A percentile compares a stretch with the other conserved stretches of the same genome.
Evolutionary conservation across 2,888 invertebrate species (phyloP).

Genomic region (Brachynemurus nebulosus): DNA sequence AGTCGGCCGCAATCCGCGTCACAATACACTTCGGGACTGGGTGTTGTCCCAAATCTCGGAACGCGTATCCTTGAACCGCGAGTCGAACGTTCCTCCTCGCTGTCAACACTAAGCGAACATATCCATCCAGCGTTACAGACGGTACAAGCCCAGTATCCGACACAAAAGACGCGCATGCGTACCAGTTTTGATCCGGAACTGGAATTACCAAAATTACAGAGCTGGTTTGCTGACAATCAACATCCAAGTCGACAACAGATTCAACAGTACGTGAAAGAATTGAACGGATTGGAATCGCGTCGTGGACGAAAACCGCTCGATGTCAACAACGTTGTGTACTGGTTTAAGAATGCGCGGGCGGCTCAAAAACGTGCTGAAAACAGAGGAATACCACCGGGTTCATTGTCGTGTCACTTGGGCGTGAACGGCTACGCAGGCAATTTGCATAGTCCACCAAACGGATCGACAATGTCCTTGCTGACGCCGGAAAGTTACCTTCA

Average conservation of each 20-base stretch:
- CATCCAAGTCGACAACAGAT: constrained; percentile 96
- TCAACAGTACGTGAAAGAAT: constrained; percentile 85
- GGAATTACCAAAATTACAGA: constrained; percentile 88
- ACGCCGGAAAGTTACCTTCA: constrained; percentile 41
- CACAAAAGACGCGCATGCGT: constrained; percentile 86
- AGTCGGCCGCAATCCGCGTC: constrained; percentile 30
- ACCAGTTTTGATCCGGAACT: constrained; percentile 95
- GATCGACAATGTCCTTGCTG: constrained; percentile 25
- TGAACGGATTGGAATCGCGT: constrained; percentile 85
- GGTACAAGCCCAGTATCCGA: constrained; percentile 60
- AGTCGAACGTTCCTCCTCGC: constrained; percentile 37
- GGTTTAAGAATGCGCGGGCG: constrained; percentile 96
- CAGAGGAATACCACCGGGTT: constrained; percentile 39
- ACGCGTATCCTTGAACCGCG: constrained; percentile 27
- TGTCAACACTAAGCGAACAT: constrained; percentile 37
- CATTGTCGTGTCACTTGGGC: constrained; percentile 42
- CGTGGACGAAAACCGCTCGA: constrained; percentile 87
- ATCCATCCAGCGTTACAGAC: constrained; percentile 64
- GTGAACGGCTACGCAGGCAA: constrained; percentile 49
- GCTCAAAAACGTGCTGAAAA: constrained; percentile 86
- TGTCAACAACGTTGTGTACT: constrained; percentile 90
- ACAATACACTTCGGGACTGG: constrained; percentile 30
- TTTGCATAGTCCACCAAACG: constrained; percentile 44
- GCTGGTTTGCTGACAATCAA: constrained; percentile 95
- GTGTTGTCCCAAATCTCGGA: constrained; percentile 18